These are phyloP conservation scores for Oreotrochilus melanogaster DNA, from an alignment of 2,113 vertebrate species.

Conservation along the genomic window DNA sequence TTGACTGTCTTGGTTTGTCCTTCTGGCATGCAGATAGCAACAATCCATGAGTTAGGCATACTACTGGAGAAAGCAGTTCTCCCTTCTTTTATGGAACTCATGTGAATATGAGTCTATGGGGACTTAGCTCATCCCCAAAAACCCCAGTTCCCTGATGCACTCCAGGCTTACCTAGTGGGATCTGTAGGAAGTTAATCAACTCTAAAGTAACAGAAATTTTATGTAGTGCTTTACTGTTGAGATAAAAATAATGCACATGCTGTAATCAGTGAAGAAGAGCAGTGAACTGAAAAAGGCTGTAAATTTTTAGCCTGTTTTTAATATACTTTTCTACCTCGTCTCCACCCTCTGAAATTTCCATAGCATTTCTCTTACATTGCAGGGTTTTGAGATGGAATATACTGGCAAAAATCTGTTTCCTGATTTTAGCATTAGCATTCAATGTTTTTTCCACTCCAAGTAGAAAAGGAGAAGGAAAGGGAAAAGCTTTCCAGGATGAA, in stretches of 20 bases:
- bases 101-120: not conserved
- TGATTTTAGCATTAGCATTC: not conserved
- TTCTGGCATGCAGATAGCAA: not conserved
- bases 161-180: not conserved
- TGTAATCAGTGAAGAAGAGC: not conserved
- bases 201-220: not conserved
- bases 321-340: not conserved
- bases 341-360: not conserved
- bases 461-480: not conserved
- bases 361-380: not conserved
- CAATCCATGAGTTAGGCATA: not conserved
- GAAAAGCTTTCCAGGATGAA: not conserved
- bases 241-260: not conserved
- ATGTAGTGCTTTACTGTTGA: not conserved
- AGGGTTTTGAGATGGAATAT: not conserved
- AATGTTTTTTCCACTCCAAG: not conserved
- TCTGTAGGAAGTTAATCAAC: not conserved
- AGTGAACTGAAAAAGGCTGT: not conserved
- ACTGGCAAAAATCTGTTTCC: not conserved
- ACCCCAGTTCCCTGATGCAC: not conserved
- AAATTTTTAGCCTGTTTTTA: not conserved
- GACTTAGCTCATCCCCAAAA: not conserved
- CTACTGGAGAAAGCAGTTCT: not conserved
- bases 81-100: not conserved
- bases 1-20: not conserved